Base-by-base conservation (phyloP, 2,888 invertebrate genomes). In the Drosophila atroscutellata region DNA sequence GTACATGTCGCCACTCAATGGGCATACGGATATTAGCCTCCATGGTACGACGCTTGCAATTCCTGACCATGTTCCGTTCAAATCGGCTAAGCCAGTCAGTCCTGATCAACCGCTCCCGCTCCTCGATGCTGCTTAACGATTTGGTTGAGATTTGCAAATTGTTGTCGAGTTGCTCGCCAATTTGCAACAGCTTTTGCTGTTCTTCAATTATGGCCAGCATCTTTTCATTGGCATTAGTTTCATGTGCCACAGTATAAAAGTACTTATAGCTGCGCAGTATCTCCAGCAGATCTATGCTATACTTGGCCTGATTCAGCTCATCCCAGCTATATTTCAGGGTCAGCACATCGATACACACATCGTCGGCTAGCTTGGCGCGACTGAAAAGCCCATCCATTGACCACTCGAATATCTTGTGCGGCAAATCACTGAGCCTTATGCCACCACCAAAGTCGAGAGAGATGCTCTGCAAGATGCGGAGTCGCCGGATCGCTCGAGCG, bases 1-100 rank as follows among this genome's bases (percentile, higher is more conserved):
- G 58, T 2, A 69, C 20, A 37, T 81, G 77, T 1, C 77, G 64
- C 78, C 70, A 69, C 34, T 80, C 63, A 26, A 81, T 81, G n/a
- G 71, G 81, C 9, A 47, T 6, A 2, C 32, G 26, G 7, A 77
- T 11, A 0, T 30, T 24, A 0, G 39, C 34, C 6, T 54, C 59
- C 20, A 59, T 57, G 20, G 47, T 8, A 0, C 13, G 37, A 0
- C 7, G 20, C 1, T 45, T 15, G n/a, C 62, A 54, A 0, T 39
- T 15, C 1, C 49, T 24, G n/a, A 37, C 13, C 47, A 57, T 0
- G 1, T 30, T n/a, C 0, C 1, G 1, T 3, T 52, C 28, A 47
- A 59, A 30, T 2, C 26, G 13, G 15, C n/a, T 18, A 59, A 61
- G 54, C 52, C 52, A 57, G 3, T 24, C 20, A 0, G 0, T 9